These are phyloP conservation scores for Drosophila nigricruria DNA, from an alignment of 2,888 invertebrate species.

Conservation along the genomic window DNA sequence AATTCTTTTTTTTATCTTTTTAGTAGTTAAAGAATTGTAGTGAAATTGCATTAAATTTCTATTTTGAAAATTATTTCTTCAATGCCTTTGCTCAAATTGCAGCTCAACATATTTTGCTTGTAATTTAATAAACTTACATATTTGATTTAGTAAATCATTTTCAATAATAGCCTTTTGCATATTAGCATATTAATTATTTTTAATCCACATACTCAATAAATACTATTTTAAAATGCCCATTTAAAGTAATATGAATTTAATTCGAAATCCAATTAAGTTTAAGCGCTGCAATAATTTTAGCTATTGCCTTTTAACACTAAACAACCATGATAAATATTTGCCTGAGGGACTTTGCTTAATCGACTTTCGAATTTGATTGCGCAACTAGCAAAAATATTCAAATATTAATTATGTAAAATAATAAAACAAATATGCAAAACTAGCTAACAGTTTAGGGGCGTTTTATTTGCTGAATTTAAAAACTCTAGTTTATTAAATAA, in stretches of 20 bases:
- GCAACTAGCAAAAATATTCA: background rate
- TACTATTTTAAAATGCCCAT: background rate
- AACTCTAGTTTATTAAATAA: no score
- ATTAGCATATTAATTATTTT: background rate
- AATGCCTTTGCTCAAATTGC: no score
- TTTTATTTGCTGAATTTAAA: no score
- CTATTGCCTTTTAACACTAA: background rate
- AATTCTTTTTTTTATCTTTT: no score
- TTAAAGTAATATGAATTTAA: background rate
- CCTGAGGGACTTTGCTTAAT: background rate
- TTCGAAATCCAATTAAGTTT: background rate
- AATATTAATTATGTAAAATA: background rate
- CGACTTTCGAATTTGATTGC: background rate
- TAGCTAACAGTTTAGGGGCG: no score
- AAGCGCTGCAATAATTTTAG: background rate
- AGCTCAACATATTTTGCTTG: no score
- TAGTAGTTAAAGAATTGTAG: no score
- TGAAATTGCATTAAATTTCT: no score
- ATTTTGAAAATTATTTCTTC: no score
- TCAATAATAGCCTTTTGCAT: background rate
- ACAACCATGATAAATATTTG: conserved; percentile 14
- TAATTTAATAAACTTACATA: background rate
- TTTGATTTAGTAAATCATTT: background rate
- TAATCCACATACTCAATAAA: background rate
- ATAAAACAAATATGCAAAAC: background rate